These are phyloP conservation scores for Parasteatoda tepidariorum DNA, from an alignment of 1,140 invertebrate species.

Conservation along the genomic window DNA sequence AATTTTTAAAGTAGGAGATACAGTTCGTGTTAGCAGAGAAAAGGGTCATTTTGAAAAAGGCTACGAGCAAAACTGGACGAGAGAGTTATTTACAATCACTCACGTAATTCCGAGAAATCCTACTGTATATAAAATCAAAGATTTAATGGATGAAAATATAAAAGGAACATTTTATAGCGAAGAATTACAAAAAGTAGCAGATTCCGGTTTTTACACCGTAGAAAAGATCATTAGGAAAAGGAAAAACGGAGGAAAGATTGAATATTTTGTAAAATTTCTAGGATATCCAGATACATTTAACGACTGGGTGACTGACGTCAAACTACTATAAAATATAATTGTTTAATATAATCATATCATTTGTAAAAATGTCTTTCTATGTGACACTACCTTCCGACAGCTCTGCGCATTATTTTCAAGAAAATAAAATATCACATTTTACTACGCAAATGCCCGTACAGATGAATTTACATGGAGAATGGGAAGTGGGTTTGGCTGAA, in stretches of 20 bases:
- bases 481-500: constrained; percentile 5
- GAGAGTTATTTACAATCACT: constrained; percentile 18
- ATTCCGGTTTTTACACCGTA: neutral
- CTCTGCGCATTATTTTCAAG: neutral
- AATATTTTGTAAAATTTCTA: constrained; percentile 27
- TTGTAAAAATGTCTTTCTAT: constrained; percentile 4
- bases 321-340: neutral
- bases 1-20: neutral
- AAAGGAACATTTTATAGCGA: constrained; percentile 28
- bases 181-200: neutral
- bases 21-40: neutral
- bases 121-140: constrained; percentile 11
- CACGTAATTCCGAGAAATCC: neutral
- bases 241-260: neutral
- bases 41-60: neutral
- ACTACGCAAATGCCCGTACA: neutral
- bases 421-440: constrained; percentile 13
- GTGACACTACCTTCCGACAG: constrained; percentile 3
- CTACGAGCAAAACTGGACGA: too few species aligned
- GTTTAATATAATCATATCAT: too few species aligned
- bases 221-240: constrained; percentile 8
- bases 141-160: neutral
- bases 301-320: neutral
- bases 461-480: neutral
- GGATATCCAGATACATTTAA: constrained; percentile 17